These are phyloP conservation scores for Exocentrus adspersus DNA, from an alignment of 2,888 invertebrate species.

Conservation along the genomic window DNA sequence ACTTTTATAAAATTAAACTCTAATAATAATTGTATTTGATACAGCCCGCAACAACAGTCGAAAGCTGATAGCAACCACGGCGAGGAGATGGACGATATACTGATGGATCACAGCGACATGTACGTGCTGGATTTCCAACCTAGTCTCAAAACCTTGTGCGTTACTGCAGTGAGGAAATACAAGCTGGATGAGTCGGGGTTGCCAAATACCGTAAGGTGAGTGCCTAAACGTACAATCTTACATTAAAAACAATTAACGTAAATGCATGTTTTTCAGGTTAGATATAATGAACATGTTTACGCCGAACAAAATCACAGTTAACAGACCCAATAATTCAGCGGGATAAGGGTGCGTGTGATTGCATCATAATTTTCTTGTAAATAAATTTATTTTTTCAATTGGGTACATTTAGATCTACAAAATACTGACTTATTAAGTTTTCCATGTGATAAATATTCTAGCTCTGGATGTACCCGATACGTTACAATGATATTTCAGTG, in stretches of 20 bases:
- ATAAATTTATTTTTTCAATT: conserved; percentile 19
- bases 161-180: conserved; percentile 73
- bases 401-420: conserved; percentile 16
- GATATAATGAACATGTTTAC: conserved; percentile 77
- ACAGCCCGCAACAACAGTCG: conserved; percentile 33
- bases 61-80: conserved; percentile 12
- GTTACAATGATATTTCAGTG: not conserved
- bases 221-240: conserved; percentile 31
- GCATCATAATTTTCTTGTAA: conserved; percentile 14
- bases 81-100: conserved; percentile 61
- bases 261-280: conserved; percentile 67
- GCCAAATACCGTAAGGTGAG: conserved; percentile 74
- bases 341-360: conserved; percentile 49
- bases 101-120: conserved; percentile 86
- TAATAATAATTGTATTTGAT: too few relatives aligned
- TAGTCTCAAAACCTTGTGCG: conserved; percentile 77
- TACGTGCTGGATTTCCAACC: conserved; percentile 84
- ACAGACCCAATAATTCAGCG: conserved; percentile 59
- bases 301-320: conserved; percentile 74
- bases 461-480: conserved; percentile 4
- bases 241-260: not conserved
- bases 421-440: conserved; percentile 17
- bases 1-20: too few relatives aligned
- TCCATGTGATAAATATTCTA: conserved; percentile 20
- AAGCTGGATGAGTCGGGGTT: conserved; percentile 72